phyloP scores from a whole-genome alignment of 2,113 vertebrate species.

The Peromyscus polionotus region DNA sequence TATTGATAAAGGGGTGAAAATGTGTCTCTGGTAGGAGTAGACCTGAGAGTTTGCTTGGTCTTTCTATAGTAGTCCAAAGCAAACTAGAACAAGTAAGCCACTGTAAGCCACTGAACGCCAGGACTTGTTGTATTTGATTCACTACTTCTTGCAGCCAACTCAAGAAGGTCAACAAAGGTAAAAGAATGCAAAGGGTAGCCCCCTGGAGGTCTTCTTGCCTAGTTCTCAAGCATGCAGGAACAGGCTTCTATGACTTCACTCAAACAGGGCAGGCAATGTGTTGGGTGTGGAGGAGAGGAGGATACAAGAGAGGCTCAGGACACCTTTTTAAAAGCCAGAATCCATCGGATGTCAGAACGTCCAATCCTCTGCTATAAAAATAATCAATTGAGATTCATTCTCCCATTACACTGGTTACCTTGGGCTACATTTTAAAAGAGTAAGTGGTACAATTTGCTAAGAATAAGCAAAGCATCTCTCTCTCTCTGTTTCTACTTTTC shows the following conservation, averaged over 20 bases:
- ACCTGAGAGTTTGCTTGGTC: not conserved
- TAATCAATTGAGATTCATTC: constrained; percentile 9
- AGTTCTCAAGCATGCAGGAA: constrained; percentile 7
- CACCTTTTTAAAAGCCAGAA: not conserved
- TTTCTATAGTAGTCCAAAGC: constrained; percentile 25
- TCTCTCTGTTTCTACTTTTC: not conserved
- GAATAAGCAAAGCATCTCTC: constrained; percentile 43
- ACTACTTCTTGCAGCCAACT: constrained; percentile 27
- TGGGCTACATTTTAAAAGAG: constrained; percentile 2
- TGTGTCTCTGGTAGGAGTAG: constrained; percentile 25
- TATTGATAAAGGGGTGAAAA: constrained; percentile 57
- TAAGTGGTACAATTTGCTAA: constrained; percentile 21
- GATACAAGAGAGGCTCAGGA: not conserved
- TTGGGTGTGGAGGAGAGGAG: not conserved
- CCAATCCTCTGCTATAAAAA: not conserved
- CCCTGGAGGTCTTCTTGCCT: constrained; percentile 38
- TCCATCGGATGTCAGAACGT: constrained; percentile 1
- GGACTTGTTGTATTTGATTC: constrained; percentile 53
- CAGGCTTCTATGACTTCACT: constrained; percentile 11
- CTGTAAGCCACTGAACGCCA: constrained; percentile 28
- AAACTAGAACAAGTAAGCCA: constrained; percentile 54
- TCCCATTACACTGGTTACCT: constrained; percentile 15
- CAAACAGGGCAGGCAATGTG: not conserved
- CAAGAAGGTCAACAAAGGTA: constrained; percentile 68
- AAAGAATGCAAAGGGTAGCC: constrained; percentile 67